Base-by-base conservation (phyloP, 2,113 vertebrate genomes). In the Tricholaema leucomelas region DNA sequence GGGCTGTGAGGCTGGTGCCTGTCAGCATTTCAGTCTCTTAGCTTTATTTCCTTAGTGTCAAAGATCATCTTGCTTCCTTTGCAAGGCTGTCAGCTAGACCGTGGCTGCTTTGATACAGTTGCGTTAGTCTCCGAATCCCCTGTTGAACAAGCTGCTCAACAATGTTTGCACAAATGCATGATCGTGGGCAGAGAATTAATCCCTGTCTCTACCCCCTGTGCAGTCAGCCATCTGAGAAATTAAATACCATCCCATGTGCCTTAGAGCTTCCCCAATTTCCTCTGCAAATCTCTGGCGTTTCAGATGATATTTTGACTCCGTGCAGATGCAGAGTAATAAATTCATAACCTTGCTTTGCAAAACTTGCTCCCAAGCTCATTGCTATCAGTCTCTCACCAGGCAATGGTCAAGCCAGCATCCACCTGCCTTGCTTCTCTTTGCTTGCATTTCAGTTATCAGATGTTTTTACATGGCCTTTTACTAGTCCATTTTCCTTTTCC, bases 41-140 rank as follows among this genome's bases (percentile, higher is more conserved):
- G 88, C 85, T 95, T 77, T 88, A 88, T 96, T 96, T 97, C 61
- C 58, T 96, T 61, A 4, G 8, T 92, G 90, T 92, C 92, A 94
- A 76, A 95, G 80, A 96, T 95, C 90, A 81, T 78, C 92, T 83
- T 92, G 59, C 80, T 95, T 95, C 69, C 88, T 88, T 94, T 91
- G 63, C 78, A 66, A 65, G 91, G 87, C 94, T 96, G 93, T 92
- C 92, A 95, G 74, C 79, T 74, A 93, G 59, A 86, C 79, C 81
- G 70, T n/a, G 70, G 40, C 65, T 91, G 87, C 94, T 95, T 92
- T 96, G 88, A 93, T 91, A 80, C 0, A 1, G 28, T 82, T 73
- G 66, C 2, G 8, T 93, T 85, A 80, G 55, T 95, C 78, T 69
- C 74, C 0, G 5, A 92, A 84, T 95, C 77, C 78, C 77, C 88